Evolutionary conservation across 35 echinoderm and acorn worm species (phyloP), one percentile per base, ranked within the genome.

Genomic region (Anneissia japonica): DNA sequence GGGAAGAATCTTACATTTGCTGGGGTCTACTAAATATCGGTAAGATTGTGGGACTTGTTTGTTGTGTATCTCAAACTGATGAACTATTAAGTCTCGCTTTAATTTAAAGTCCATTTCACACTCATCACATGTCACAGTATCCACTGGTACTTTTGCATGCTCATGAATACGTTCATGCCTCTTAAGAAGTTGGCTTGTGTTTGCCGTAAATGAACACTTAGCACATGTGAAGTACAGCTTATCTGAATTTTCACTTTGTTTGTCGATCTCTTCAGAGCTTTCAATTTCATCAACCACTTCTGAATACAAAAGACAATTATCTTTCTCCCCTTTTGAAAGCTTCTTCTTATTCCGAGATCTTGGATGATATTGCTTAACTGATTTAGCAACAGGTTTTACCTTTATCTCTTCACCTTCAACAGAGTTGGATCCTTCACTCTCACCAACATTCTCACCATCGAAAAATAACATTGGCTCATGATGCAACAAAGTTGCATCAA

Each of bases 401-500:
- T 84, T 46, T 3, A 46, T 46, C 0, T 38, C 38, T 14, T 83
- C 81, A 14, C 72, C 46, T 17, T 56, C 41, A 56, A 31, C 30
- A 21, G 5, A 1, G 21, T 43, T 38, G 13, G 39, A 5, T 36
- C 9, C 28, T 1, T 41, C 5, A 43, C 40, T 46, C 12, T 31
- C 31, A 31, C 31, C 75, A 2, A 12, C 79, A 82, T 32, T 1
- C 32, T 43, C 79, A 84, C 72, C 82, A 84, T 72, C 82, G 72
- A 11, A 31, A 34, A 78, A 38, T 17, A 32, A 38, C 3, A 13
- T 13, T 17, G 36, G 4, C 4, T 9, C 3, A 75, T 75, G 3
- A 75, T 23, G 3, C 14, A 43, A 43, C 14, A 43, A 23, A 64
- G 19, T 3, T 16, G 51, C 11, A 64, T 64, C 51, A 45, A 45